Conservation (phyloP, 2,113 vertebrate species). For the Leucosticte australis region DNA sequence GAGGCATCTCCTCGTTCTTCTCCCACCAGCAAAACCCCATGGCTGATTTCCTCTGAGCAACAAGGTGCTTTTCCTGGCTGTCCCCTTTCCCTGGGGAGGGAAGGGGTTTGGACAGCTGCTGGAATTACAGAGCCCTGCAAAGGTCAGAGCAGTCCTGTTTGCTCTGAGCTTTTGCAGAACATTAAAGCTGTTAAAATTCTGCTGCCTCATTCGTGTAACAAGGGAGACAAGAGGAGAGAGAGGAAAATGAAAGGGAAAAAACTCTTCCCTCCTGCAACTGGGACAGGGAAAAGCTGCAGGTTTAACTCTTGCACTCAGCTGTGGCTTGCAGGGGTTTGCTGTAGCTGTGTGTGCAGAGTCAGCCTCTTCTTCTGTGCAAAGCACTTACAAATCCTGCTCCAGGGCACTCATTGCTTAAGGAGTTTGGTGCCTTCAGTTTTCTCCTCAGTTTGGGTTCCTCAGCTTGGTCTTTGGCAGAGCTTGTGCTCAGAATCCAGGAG, state of each 20-base stretch:
- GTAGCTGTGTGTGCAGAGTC: fast-evolving
- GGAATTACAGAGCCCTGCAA: not conserved
- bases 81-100: not conserved
- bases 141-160: not conserved
- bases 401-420: not conserved
- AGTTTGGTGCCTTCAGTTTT: not conserved
- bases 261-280: not conserved
- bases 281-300: not conserved
- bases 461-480: not conserved
- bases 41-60: not conserved
- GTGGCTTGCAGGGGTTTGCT: not conserved
- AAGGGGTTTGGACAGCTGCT: not conserved
- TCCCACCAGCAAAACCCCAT: not conserved
- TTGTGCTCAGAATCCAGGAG: not conserved
- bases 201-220: constrained; percentile 6
- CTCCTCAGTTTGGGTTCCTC: not conserved
- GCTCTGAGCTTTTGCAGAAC: not conserved
- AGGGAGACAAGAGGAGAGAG: not conserved
- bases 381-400: not conserved
- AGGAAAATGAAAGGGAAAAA: not conserved
- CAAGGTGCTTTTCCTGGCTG: fast-evolving
- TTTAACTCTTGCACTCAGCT: not conserved
- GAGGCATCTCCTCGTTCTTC: not conserved
- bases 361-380: not conserved
- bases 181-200: not conserved